Conservation (phyloP, 2,113 vertebrate species). For the Apistogramma diplotaenia region DNA sequence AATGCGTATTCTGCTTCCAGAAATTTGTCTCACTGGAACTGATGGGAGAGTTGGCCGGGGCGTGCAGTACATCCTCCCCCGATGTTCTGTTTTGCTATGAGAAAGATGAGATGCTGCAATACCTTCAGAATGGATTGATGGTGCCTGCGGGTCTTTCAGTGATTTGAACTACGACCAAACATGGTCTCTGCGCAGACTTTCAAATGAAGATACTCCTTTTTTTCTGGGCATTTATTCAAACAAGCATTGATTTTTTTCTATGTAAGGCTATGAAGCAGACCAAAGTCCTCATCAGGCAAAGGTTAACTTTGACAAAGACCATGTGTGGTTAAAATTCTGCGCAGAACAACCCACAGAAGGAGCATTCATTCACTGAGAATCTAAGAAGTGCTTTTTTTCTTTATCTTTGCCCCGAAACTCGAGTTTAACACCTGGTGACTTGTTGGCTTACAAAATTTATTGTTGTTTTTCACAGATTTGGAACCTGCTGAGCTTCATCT, state of each 20-base stretch:
- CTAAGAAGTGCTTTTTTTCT: background rate
- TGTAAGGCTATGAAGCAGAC: slow-evolving; percentile 29
- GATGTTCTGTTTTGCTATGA: slow-evolving; percentile 12
- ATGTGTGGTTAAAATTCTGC: slow-evolving; percentile 37
- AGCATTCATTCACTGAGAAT: slow-evolving; percentile 24
- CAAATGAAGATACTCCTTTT: slow-evolving; percentile 40
- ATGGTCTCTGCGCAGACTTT: slow-evolving; percentile 39
- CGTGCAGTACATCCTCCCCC: slow-evolving; percentile 11
- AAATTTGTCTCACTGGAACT: slow-evolving; percentile 45
- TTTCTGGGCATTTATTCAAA: slow-evolving; percentile 56
- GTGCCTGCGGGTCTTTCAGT: slow-evolving; percentile 39
- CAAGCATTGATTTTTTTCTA: slow-evolving; percentile 25
- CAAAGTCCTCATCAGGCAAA: slow-evolving; percentile 32
- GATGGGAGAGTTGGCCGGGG: slow-evolving; percentile 30
- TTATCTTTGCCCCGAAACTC: background rate
- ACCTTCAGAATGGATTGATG: slow-evolving; percentile 60
- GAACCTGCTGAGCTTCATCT: slow-evolving; percentile 4
- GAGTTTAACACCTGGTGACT: slow-evolving; percentile 24
- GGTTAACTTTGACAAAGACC: slow-evolving; percentile 33
- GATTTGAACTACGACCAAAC: slow-evolving; percentile 63
- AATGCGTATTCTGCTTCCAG: slow-evolving; percentile 55
- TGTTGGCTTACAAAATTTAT: slow-evolving; percentile 10
- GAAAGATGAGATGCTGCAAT: slow-evolving; percentile 62
- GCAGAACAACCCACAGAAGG: slow-evolving; percentile 4
- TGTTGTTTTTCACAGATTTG: slow-evolving; percentile 13